Evolutionary conservation across 2,888 invertebrate genomes (phyloP), one percentile per base, ranked within the genome.

Genomic region (Myathropa florea): DNA sequence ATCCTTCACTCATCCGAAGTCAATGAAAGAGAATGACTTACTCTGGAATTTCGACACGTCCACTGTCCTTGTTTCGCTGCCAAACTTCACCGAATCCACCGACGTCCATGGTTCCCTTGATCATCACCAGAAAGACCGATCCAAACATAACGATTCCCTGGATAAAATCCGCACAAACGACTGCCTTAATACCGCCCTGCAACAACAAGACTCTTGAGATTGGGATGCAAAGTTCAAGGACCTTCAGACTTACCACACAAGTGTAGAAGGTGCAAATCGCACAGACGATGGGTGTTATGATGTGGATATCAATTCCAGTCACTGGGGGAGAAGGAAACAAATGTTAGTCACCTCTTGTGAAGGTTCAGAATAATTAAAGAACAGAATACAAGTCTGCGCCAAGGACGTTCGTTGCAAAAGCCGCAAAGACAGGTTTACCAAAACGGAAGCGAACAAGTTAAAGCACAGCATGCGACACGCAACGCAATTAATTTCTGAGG

Each of bases 201-300:
- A 55, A 24, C 2, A 64, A 33, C 30, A 24, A 36, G 46, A 26
- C 6, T 18, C 65, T 12, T 28, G 24, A 2, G 4, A n/a, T 23
- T 57, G 14, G 24, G 12, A 3, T 24, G 10, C 18, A 24, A 63
- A 46, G 10, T 55, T 96, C 46, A 46, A 46, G 46, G 46, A 18
- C 46, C 46, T 18, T 18, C 1, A 18, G 9, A 46, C 89, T 96
- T 96, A 93, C 97, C 96, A 88, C 97, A 71, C 97, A 96, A 0
- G 98, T 98, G 92, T 98, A 98, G 93, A 98, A 97, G 89, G 97
- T 98, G 93, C 96, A 88, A 95, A 92, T 91, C 24, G 96, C 92
- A 91, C 97, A 97, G 3, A 97, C 96, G 30, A 96, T 94, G 0
- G 97, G 96, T 0, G 97, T 96, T 3, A 97, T 95, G 23, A 96